A percentile compares a stretch with the other conserved stretches of the same genome.
These are phyloP conservation scores for Amia ocellicauda DNA, from an alignment of 2,113 vertebrate genomes.

Conservation along the genomic window DNA sequence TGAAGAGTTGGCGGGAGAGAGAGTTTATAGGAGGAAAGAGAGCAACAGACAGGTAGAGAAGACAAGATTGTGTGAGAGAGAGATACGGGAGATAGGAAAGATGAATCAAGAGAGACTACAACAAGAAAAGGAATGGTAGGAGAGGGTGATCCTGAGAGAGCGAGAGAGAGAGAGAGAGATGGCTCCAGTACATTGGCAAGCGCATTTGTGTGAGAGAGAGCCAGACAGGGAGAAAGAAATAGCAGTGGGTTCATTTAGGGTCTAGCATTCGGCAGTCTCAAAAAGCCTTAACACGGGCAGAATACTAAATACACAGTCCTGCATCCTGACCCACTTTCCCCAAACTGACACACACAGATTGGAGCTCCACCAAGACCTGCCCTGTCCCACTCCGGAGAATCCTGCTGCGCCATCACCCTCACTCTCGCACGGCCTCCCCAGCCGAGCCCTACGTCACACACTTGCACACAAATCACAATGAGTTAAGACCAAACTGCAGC, in stretches of 20 bases:
- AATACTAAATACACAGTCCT: slow-evolving; percentile 61
- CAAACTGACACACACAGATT: slow-evolving; percentile 54
- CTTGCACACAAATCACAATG: too few species aligned
- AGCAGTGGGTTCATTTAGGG: slow-evolving; percentile 55
- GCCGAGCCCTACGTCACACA: slow-evolving; percentile 11
- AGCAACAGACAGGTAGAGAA: slow-evolving; percentile 60
- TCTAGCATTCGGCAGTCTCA: slow-evolving; percentile 47
- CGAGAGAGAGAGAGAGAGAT: slow-evolving; percentile 16
- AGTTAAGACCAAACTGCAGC: too few species aligned
- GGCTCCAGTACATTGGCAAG: slow-evolving; percentile 6
- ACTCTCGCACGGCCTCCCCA: slow-evolving; percentile 18
- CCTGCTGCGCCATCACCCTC: neutral
- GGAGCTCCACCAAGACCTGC: slow-evolving; percentile 40
- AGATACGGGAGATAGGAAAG: neutral
- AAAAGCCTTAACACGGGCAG: slow-evolving; percentile 56
- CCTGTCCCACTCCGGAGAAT: slow-evolving; percentile 33
- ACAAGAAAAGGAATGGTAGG: neutral
- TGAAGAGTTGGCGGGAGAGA: slow-evolving; percentile 50
- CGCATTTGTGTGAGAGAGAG: neutral
- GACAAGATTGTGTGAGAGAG: slow-evolving; percentile 54
- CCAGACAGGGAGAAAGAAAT: slow-evolving; percentile 41
- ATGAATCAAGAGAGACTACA: neutral
- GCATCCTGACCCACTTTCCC: slow-evolving; percentile 67
- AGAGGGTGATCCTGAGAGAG: slow-evolving; percentile 26
- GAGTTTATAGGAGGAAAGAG: slow-evolving; percentile 63